Evolutionary conservation across 37 sponge, comb jelly and placozoan species (phyloP).

Genomic region (Aplysina aerophoba): DNA sequence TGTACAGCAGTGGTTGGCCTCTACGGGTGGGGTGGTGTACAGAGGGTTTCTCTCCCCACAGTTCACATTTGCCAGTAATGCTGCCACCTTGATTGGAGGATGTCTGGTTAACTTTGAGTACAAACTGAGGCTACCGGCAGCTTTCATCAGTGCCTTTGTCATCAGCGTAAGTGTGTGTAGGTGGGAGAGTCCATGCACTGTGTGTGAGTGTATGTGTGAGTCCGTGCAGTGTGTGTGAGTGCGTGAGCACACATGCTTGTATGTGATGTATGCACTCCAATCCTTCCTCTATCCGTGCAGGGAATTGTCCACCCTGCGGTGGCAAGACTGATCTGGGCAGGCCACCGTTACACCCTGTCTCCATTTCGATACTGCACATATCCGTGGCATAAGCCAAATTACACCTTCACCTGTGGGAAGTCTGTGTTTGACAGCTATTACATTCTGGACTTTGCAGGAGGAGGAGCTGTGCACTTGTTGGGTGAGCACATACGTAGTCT

Average conservation of each 20-base stretch:
- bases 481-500: not conserved
- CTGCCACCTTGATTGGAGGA: constrained; percentile 74
- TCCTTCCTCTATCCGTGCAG: constrained; percentile 28
- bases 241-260: no score
- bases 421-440: not conserved
- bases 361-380: constrained; percentile 77
- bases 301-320: constrained; percentile 77
- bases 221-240: no score
- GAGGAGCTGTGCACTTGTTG: constrained; percentile 67
- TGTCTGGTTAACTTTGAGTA: constrained; percentile 48
- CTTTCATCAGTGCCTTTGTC: constrained; percentile 62
- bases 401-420: not conserved
- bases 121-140: constrained; percentile 57
- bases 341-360: constrained; percentile 52
- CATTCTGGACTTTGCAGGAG: constrained; percentile 66
- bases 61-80: constrained; percentile 79
- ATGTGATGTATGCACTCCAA: not conserved
- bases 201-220: no score
- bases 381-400: not conserved
- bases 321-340: constrained; percentile 76
- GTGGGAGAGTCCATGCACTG: no score
- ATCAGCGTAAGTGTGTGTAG: constrained; percentile 62
- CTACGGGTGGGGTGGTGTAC: no score
- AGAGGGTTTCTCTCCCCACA: constrained; percentile 5
- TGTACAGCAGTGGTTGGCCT: no score